Evolutionary conservation across 2,797 vertebrate genomes (phyloP), one percentile per base, ranked within the genome.

Genomic region (Rhodeus uyekii): DNA sequence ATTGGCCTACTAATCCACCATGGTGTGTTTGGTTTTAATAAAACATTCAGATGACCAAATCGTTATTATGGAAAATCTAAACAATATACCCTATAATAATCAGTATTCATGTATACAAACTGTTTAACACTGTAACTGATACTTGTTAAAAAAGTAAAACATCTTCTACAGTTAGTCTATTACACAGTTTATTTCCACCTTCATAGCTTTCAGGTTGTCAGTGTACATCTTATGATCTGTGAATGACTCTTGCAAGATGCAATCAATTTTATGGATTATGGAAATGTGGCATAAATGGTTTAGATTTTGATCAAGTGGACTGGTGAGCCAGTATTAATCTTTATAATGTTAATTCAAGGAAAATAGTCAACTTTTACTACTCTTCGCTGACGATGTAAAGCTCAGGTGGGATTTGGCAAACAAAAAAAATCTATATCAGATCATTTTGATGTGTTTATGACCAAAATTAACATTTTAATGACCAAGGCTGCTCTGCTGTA

Each of bases 181-280:
- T 13, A n/a, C n/a, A 39, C 50, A 75, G 44, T 65, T 78, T 24
- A 65, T 8, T 50, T 14, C 18, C 46, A 69, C n/a, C 38, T 27
- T 65, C 29, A n/a, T 64, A 34, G n/a, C 10, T 58, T 53, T 39
- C 39, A 79, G 64, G 9, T 22, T 48, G 29, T 42, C 63, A 18
- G 18, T 34, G 65, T 55, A 48, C 72, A 85, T 32, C n/a, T 39
- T 48, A 76, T 76, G 77, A 74, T 71, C 72, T 64, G 44, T 64
- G 71, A 85, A 78, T 64, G 36, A 76, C 68, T 18, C 55, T 75
- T 12, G 8, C 29, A 69, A 74, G 81, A 67, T 61, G 48, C 44
- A 72, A 19, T 27, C 34, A 39, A 27, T 84, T 68, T 76, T 60
- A 76, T 74, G 68, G 29, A 69, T 76, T 32, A 69, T 76, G 61